Conservation (phyloP, 2,888 invertebrate species). For the Crematogaster levior region DNA sequence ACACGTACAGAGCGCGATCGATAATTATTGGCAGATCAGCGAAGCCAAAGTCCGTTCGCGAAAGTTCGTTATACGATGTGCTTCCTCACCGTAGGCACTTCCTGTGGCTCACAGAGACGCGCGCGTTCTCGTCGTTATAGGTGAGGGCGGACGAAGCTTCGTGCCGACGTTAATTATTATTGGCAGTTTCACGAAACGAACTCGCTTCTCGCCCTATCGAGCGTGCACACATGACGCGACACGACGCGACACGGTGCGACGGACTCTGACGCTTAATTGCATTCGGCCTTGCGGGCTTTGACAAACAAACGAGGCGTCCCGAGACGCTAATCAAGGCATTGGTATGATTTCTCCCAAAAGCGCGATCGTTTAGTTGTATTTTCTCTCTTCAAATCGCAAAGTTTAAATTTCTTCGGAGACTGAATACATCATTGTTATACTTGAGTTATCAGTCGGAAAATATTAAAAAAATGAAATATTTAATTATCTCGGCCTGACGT, state of each 20-base stretch:
- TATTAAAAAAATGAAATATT: background rate
- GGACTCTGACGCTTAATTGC: slow-evolving; percentile 69
- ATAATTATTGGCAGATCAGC: slow-evolving; percentile 76
- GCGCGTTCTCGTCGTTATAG: slow-evolving; percentile 40
- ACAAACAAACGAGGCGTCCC: slow-evolving; percentile 30
- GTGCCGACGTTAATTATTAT: slow-evolving; percentile 74
- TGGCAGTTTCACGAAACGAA: slow-evolving; percentile 74
- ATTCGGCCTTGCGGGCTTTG: slow-evolving; percentile 58
- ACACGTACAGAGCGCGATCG: slow-evolving; percentile 55
- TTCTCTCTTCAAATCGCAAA: background rate
- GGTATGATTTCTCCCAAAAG: background rate
- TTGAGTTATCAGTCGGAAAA: background rate
- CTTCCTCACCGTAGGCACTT: slow-evolving; percentile 72
- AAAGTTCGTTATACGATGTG: slow-evolving; percentile 74
- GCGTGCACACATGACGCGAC: slow-evolving; percentile 58
- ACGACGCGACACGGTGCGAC: slow-evolving; percentile 49
- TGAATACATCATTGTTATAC: background rate
- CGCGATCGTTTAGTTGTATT: background rate
- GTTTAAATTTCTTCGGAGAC: background rate
- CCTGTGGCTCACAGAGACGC: slow-evolving; percentile 59
- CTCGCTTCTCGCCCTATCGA: slow-evolving; percentile 66
- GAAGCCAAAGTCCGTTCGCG: slow-evolving; percentile 73
- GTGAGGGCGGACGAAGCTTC: slow-evolving; percentile 58
- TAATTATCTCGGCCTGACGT: background rate
- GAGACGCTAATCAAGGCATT: slow-evolving; percentile 44